Evolutionary conservation across 30 jellyfish, hydroid and myxozoan species (phyloP), one percentile per base, ranked within the genome.

Genomic region (Chrysaora quinquecirrha): DNA sequence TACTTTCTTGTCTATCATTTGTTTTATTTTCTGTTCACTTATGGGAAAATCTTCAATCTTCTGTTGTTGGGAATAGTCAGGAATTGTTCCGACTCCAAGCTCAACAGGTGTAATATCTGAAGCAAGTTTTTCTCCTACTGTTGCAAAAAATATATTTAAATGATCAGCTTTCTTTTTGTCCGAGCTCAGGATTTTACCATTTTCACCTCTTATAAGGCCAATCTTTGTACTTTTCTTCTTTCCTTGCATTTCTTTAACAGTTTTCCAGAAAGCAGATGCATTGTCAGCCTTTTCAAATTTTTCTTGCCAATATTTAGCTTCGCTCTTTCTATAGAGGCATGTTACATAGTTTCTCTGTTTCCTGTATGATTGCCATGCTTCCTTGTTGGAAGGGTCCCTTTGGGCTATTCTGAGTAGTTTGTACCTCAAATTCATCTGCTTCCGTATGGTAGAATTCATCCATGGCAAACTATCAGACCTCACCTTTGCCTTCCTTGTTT

Each of bases 401-500:
- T 78, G 84, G 66, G 91, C 88, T 18, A 47, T 43, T 34, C 70
- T 82, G 29, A 82, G 69, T 49, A 82, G 43, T 56, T 82, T 82
- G 35, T 67, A 82, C 50, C 87, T 31, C 56, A 49, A n/a, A 49
- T 82, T 82, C 69, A 82, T 68, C 71, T 82, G 71, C 35, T 56
- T 70, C 48, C 87, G 25, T 1, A 63, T 27, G 20, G 75, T n/a
- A 27, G 65, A 34, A 79, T 80, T 49, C 73, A 80, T 80, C 91
- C 91, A 80, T 1, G 75, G 88, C 1, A 67, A 62, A 20, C 80
- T 61, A 22, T 49, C 52, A 3, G 70, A 70, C 34, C 89, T 82
- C 34, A 82, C 80, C 70, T 82, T 82, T 61, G 93, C 93, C 52
- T 82, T 82, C 23, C 87, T 66, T 1, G 34, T 28, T 48, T 69